Evolutionary conservation across 2,888 invertebrate species (phyloP), one percentile per base, ranked within the genome.

Genomic region (Eurytoma californica): DNA sequence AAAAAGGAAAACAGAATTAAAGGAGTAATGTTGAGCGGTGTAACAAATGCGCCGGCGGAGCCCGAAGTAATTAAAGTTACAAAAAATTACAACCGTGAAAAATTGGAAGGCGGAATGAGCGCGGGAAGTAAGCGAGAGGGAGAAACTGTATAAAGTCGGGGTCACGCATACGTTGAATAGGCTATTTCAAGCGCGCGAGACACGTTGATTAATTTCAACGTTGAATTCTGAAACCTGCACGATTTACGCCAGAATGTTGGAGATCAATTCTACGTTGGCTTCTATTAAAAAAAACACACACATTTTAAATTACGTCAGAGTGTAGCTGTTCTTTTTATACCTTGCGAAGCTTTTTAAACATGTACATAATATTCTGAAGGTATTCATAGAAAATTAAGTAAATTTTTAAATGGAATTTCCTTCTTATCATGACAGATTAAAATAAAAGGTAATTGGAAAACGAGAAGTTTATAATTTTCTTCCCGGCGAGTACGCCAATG

Each of bases 401-500:
- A 39, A 7, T 9, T 39, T 39, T 39, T 39, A 39, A 39, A 39
- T 9, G 9, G 9, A 39, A 39, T 7, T 39, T 39, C 39, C 39
- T 39, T 39, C 9, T 39, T 39, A 39, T 39, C 39, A 14, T 53
- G n/a, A 16, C 14, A n/a, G 53, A 53, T 13, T 14, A n/a, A 53
- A 53, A 53, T 53, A n/a, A 53, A 24, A 53, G 53, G 5, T 16
- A n/a, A 53, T 53, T 2, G 16, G 53, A 53, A 53, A n/a, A 18
- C 13, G 20, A 30, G 3, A 67, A 72, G 77, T 72, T 77, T 16
- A 66, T 61, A 66, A 72, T 69, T 69, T 74, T 61, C 49, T 18
- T 9, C n/a, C 14, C 18, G 47, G 63, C 39, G 39, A 53, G 16
- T 53, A 39, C 47, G 16, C 16, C 24, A n/a, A 63, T 3, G 47